Evolutionary conservation across 2,888 invertebrate species (phyloP).

Genomic region (Platycheirus rosarum): DNA sequence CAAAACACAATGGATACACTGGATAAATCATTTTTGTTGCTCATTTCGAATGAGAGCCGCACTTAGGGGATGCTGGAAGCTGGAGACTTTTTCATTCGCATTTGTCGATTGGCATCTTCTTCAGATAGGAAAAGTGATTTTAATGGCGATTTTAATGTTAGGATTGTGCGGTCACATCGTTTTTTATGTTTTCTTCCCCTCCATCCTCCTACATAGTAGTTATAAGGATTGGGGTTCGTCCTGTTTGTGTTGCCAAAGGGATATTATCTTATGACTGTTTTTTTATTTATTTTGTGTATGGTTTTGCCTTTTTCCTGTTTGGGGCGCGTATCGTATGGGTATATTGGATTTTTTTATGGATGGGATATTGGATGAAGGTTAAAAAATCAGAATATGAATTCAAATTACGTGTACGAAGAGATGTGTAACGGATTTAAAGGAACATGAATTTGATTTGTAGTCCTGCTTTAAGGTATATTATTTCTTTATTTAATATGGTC

Average conservation of each 20-base stretch:
- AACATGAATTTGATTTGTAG: constrained; percentile 73
- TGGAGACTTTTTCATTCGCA: constrained; percentile 59
- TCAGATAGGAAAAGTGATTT: constrained; percentile 73
- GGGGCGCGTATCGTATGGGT: constrained; percentile 25
- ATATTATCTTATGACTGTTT: constrained; percentile 60
- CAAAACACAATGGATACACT: constrained; percentile 60
- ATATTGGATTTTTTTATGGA: constrained; percentile 18
- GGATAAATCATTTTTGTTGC: constrained; percentile 73
- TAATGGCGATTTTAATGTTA: constrained; percentile 74
- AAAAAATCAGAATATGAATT: constrained; percentile 61
- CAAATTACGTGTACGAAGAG: constrained; percentile 58
- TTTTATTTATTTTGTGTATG: constrained; percentile 21
- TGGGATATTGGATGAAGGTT: constrained; percentile 58
- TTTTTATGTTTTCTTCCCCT: constrained; percentile 66
- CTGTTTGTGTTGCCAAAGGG: constrained; percentile 61
- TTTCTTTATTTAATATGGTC: constrained; percentile 55
- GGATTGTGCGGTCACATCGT: constrained; percentile 73
- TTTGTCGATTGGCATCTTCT: constrained; percentile 72
- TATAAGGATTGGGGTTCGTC: constrained; percentile 11
- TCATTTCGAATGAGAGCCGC: constrained; percentile 69
- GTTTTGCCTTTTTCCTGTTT: constrained; percentile 36
- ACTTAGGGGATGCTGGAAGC: constrained; percentile 68
- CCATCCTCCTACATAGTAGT: neutral
- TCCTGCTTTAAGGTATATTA: constrained; percentile 64
- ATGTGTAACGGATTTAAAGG: constrained; percentile 68